phyloP scores from a whole-genome alignment of 2,113 vertebrate genomes.

The Ameiurus melas region DNA sequence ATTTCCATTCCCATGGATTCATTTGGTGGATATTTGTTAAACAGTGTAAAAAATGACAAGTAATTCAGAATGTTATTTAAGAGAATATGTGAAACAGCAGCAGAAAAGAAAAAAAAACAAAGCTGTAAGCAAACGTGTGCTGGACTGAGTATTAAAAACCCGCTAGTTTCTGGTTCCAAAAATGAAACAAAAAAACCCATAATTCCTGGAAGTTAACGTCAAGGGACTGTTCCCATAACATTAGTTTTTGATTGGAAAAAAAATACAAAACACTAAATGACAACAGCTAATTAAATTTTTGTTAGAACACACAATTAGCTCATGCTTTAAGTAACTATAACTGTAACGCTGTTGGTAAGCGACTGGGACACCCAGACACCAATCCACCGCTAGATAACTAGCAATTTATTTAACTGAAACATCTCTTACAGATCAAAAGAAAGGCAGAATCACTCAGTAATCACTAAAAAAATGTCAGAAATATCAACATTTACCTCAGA shows the following conservation, averaged over 20 bases:
- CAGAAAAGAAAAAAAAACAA: background rate
- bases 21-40: background rate
- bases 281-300: background rate
- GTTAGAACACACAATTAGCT: background rate
- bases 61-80: background rate
- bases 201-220: background rate
- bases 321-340: background rate
- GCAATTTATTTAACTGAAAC: background rate
- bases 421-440: background rate
- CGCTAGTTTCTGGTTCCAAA: background rate
- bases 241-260: background rate
- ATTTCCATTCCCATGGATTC: background rate
- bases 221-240: background rate
- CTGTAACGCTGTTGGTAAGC: background rate
- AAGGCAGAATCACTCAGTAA: background rate
- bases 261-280: background rate
- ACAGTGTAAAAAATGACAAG: background rate
- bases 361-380: background rate
- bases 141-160: background rate
- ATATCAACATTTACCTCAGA: constrained; percentile 1
- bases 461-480: background rate
- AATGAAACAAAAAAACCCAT: background rate
- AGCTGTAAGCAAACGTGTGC: background rate
- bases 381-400: background rate
- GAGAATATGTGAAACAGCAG: background rate